phyloP scores from a whole-genome alignment of 2,113 vertebrate genomes.

The Aleadryas rufinucha region DNA sequence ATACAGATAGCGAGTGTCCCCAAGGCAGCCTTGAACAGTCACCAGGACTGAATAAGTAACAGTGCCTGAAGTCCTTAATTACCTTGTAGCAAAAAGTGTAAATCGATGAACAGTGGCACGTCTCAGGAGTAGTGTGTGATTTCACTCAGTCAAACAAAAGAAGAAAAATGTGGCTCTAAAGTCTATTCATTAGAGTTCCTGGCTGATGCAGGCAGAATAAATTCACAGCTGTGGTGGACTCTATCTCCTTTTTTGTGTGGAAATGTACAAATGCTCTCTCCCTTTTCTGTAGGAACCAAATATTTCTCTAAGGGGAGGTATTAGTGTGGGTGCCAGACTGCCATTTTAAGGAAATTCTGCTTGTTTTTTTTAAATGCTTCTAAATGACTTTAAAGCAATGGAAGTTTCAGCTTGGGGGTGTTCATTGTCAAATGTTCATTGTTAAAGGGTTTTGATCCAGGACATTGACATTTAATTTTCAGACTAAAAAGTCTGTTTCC shows the following conservation, averaged over 20 bases:
- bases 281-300: background rate
- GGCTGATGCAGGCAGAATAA: background rate
- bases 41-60: background rate
- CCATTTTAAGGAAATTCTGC: background rate
- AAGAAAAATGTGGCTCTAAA: background rate
- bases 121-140: background rate
- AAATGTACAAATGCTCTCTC: background rate
- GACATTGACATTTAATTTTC: background rate
- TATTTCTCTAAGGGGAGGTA: background rate
- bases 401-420: background rate
- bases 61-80: background rate
- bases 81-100: background rate
- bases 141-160: background rate
- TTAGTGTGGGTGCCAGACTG: background rate
- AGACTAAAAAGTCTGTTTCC: background rate
- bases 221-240: background rate
- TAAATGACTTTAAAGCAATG: background rate
- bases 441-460: background rate
- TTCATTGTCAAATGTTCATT: background rate
- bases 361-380: background rate
- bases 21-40: background rate
- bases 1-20: rapidly evolving
- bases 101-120: rapidly evolving
- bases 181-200: background rate
- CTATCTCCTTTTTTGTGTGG: background rate